These are phyloP conservation scores for Myotis findleyi DNA, from an alignment of 2,797 vertebrate species.

Conservation along the genomic window DNA sequence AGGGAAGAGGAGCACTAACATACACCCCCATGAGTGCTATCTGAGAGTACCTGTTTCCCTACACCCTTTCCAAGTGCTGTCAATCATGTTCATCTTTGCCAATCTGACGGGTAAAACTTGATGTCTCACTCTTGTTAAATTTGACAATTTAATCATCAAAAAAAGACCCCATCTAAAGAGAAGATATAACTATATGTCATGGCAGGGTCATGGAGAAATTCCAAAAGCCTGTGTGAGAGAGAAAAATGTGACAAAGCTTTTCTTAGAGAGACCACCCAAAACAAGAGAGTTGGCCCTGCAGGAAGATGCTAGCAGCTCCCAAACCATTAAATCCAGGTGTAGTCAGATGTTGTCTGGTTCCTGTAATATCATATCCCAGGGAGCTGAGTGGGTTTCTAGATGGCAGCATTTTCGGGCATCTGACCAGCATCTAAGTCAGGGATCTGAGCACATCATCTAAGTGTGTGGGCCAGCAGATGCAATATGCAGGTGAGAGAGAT, in stretches of 20 bases:
- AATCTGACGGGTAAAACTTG: slow-evolving; percentile 45
- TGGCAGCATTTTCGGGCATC: background rate
- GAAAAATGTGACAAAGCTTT: background rate
- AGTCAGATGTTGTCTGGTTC: background rate
- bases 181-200: background rate
- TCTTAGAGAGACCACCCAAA: background rate
- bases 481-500: background rate
- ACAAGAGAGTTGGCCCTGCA: background rate
- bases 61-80: slow-evolving; percentile 7
- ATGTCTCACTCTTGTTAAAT: slow-evolving; percentile 61
- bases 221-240: background rate
- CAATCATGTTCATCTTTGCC: slow-evolving; percentile 59
- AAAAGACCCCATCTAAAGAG: slow-evolving; percentile 44
- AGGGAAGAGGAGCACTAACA: background rate
- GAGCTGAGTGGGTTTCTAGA: background rate
- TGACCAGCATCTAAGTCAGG: background rate
- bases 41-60: slow-evolving; percentile 39
- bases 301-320: background rate
- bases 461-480: background rate
- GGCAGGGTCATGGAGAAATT: background rate
- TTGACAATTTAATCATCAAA: slow-evolving; percentile 69
- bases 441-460: background rate
- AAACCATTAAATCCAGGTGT: background rate
- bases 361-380: background rate
- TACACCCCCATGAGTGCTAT: background rate